phyloP scores from a whole-genome alignment of 2,113 vertebrate genomes.

The rabbit (Oryctolagus cuniculus) region DNA sequence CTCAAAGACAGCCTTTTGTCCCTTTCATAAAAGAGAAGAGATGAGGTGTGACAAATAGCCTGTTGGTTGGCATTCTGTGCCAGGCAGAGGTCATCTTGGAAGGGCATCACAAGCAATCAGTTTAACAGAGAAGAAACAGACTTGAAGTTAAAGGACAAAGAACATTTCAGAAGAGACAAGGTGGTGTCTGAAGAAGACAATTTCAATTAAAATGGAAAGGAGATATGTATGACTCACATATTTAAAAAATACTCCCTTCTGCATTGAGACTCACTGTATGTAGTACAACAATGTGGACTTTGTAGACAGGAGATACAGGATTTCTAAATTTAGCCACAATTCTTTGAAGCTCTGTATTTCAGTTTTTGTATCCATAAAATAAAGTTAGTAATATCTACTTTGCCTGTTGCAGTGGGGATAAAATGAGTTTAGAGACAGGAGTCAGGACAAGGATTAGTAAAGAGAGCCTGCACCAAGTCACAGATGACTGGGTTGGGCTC shows the following conservation, averaged over 20 bases:
- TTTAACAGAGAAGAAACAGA: constrained; percentile 68
- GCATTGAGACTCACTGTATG: neutral
- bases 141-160: constrained; percentile 66
- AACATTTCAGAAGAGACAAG: constrained; percentile 59
- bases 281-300: neutral
- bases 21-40: constrained; percentile 73
- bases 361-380: neutral
- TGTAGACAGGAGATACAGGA: neutral
- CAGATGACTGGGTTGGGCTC: neutral
- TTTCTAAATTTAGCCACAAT: neutral
- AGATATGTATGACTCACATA: constrained; percentile 30
- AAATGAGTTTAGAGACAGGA: neutral
- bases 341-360: neutral
- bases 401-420: neutral
- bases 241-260: neutral
- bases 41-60: constrained; percentile 75
- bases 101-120: constrained; percentile 38
- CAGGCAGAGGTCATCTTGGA: constrained; percentile 70
- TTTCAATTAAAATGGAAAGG: constrained; percentile 77
- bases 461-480: neutral
- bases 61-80: constrained; percentile 74
- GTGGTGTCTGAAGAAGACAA: constrained; percentile 58
- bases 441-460: neutral
- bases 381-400: neutral
- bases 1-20: constrained; percentile 76